Evolutionary conservation across 2,888 invertebrate species (phyloP), one percentile per base, ranked within the genome.

Genomic region (Agelastica alni): DNA sequence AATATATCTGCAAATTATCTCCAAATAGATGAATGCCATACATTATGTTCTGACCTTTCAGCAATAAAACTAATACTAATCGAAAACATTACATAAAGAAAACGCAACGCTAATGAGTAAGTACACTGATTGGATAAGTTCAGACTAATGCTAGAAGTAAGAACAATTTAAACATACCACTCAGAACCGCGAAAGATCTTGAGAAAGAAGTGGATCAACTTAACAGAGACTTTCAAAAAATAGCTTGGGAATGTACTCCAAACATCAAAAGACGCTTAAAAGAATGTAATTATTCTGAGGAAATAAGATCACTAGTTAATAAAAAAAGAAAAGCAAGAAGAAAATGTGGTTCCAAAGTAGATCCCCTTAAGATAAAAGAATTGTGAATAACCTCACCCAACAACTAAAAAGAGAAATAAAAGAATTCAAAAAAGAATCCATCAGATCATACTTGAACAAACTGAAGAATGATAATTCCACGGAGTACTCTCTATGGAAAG

Each of bases 101-200:
- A n/a, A 39, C 39, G 10, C 4, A 17, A 39, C 12, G 18, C 9
- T 39, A 22, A 10, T 3, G 20, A 39, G 18, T 22, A 42, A 20
- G 16, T 26, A 42, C 26, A 42, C 12, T 42, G 42, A 42, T 26
- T 42, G 42, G 26, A 26, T 42, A 42, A 42, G 26, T 28, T 42
- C 28, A 42, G 28, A 42, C 26, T 22, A 26, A 42, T 42, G 7
- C 42, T 42, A 10, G 12, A 42, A 26, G 42, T 14, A 42, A 42
- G 4, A 42, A 26, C 26, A 42, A 42, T 22, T 26, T 26, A 42
- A 22, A 28, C 12, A 26, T 26, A 42, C 26, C 13, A 26, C 42
- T 26, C 14, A 42, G 7, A 42, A 22, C 42, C 16, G 26, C 26
- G 26, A 14, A 42, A 26, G 42, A 26, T 28, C 42, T 42, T 28